Conservation (phyloP, 2,113 vertebrate species). For the Genyomyrus donnyi region DNA sequence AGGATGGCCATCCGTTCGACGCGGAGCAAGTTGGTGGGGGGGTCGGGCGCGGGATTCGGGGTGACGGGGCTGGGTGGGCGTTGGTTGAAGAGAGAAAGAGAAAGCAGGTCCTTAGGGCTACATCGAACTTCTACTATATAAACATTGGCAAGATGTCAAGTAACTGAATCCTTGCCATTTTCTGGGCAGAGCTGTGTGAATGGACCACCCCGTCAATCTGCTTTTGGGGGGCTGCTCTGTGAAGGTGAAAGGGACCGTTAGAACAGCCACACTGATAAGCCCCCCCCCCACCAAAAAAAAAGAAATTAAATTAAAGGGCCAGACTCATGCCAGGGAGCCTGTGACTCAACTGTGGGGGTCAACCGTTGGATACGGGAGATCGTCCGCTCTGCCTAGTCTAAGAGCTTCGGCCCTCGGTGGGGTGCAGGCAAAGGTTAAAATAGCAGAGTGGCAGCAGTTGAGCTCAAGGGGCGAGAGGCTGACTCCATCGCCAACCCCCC, state of each 20-base stretch:
- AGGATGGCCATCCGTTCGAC: no score
- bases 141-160: slow-evolving; percentile 91
- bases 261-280: slow-evolving; percentile 85
- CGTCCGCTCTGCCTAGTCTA: slow-evolving; percentile 69
- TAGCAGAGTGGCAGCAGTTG: slow-evolving; percentile 52
- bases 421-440: slow-evolving; percentile 96
- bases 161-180: slow-evolving; percentile 82
- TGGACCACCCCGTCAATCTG: slow-evolving; percentile 80
- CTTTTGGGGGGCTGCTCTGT: slow-evolving; percentile 79
- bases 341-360: slow-evolving; percentile 80
- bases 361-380: slow-evolving; percentile 78
- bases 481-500: not conserved
- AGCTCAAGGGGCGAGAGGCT: slow-evolving; percentile 42
- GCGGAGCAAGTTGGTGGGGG: no score
- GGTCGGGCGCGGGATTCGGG: no score
- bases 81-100: not conserved
- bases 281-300: slow-evolving; percentile 45
- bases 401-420: slow-evolving; percentile 73
- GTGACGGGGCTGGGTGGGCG: no score
- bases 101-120: slow-evolving; percentile 73
- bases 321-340: slow-evolving; percentile 81
- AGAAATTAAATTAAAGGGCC: slow-evolving; percentile 65
- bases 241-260: slow-evolving; percentile 78
- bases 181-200: slow-evolving; percentile 67
- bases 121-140: slow-evolving; percentile 84